Evolutionary conservation across 2,797 vertebrate species (phyloP).

Genomic region (Emydoidea blandingii): DNA sequence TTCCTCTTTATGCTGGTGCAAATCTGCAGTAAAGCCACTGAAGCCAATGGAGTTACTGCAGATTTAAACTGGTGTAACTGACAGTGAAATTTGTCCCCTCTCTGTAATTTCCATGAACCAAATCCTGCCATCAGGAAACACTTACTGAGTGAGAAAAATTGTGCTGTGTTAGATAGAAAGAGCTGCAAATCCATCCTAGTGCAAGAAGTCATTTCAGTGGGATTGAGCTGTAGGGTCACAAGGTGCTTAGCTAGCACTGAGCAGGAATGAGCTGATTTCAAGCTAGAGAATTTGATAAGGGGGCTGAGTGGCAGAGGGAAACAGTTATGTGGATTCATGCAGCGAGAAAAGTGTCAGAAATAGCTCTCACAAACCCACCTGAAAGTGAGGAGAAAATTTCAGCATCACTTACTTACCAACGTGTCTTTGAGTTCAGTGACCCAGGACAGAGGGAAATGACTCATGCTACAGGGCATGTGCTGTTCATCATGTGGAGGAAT

Average conservation of each 20-base stretch:
- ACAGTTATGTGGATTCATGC: background rate
- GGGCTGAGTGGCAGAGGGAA: background rate
- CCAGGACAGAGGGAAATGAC: background rate
- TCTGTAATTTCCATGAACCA: background rate
- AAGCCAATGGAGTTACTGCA: background rate
- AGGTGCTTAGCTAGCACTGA: background rate
- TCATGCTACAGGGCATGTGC: background rate
- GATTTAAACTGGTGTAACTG: background rate
- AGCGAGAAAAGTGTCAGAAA: background rate
- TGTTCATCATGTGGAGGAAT: background rate
- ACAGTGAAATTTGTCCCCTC: background rate
- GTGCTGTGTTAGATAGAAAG: background rate
- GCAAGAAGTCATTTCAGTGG: background rate
- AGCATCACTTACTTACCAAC: background rate
- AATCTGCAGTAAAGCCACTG: background rate
- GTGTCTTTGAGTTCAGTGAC: background rate
- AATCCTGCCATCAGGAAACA: background rate
- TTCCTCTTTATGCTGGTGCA: background rate
- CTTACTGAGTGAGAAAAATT: background rate
- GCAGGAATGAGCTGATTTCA: too few species aligned
- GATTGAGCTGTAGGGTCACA: background rate
- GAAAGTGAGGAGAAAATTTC: background rate
- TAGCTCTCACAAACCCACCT: background rate
- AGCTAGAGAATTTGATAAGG: background rate
- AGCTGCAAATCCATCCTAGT: background rate